A percentile compares a stretch with the other conserved stretches of the same genome.
Evolutionary conservation across 2,113 vertebrate species (phyloP).

Genomic region (Prinia subflava): DNA sequence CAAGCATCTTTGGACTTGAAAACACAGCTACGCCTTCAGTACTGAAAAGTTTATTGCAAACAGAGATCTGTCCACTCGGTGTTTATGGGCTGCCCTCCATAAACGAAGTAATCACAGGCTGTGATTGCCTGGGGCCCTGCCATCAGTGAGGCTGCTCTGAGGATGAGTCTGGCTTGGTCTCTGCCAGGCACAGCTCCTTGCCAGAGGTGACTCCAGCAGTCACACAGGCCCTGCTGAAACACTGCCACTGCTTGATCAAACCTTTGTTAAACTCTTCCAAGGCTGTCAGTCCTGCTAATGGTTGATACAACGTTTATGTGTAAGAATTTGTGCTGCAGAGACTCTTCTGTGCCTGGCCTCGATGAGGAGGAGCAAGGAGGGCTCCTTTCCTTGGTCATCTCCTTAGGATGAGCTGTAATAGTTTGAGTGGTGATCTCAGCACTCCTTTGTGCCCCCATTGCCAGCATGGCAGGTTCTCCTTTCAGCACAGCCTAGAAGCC

Average conservation of each 20-base stretch:
- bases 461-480: neutral
- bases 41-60: neutral
- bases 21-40: neutral
- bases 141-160: neutral
- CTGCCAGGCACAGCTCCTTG: neutral
- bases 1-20: neutral
- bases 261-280: neutral
- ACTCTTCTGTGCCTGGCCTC: neutral
- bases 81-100: neutral
- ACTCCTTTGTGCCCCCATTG: neutral
- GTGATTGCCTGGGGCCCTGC: neutral
- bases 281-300: neutral
- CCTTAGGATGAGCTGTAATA: neutral
- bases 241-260: neutral
- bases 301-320: neutral
- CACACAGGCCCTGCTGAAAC: neutral
- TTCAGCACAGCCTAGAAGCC: neutral
- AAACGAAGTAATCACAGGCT: neutral
- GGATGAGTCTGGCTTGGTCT: neutral
- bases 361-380: neutral
- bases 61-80: neutral
- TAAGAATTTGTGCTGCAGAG: neutral
- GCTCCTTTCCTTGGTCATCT: neutral
- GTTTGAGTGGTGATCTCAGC: neutral
- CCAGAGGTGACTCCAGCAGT: neutral